A percentile compares a stretch with the other conserved stretches of the same genome.
Conservation (phyloP, 2,797 vertebrate species). For the Somateria mollissima region DNA sequence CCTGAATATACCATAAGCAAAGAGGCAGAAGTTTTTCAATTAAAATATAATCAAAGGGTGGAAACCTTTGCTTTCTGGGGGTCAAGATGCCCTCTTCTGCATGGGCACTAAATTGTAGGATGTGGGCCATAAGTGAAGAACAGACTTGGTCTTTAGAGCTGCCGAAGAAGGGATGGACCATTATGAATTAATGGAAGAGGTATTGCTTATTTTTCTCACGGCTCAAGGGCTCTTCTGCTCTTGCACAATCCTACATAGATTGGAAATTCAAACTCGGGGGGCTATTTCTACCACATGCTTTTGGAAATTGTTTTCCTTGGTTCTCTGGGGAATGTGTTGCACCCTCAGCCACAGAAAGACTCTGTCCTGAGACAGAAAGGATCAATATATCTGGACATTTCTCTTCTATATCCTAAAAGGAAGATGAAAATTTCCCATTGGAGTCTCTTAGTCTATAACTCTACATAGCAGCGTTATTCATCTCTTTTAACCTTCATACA, state of each 20-base stretch:
- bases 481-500: not conserved
- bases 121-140: not conserved
- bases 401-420: not conserved
- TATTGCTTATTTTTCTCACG: accelerated
- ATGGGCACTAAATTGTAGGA: not conserved
- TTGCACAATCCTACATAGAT: not conserved
- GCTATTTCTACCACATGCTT: not conserved
- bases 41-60: not conserved
- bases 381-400: not conserved
- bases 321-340: not conserved
- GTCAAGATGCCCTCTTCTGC: accelerated
- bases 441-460: not conserved
- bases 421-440: not conserved
- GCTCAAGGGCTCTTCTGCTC: not conserved
- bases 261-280: accelerated
- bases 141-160: too few species aligned
- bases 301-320: not conserved
- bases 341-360: not conserved
- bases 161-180: not conserved
- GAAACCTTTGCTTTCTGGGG: not conserved
- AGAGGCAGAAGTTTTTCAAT: not conserved
- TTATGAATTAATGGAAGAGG: not conserved
- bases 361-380: not conserved
- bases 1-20: not conserved
- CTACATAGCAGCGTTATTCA: not conserved